Conservation (phyloP, 1,140 invertebrate species). For the Dysdera silvatica region DNA sequence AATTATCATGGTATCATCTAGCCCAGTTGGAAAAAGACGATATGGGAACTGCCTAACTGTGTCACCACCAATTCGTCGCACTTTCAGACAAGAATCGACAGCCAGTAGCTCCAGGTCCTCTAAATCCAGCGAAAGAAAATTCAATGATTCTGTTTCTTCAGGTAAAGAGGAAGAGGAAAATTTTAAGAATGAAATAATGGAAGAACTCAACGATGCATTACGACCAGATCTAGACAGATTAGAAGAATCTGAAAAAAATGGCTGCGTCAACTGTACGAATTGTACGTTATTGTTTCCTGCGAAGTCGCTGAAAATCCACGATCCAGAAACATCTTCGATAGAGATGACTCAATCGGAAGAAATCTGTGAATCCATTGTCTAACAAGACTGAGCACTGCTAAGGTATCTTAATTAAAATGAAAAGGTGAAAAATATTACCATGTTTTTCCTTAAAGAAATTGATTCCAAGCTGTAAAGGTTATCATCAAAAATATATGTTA, state of each 20-base stretch:
- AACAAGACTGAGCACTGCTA: too few species aligned
- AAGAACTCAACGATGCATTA: slow-evolving; percentile 12
- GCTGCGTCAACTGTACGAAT: slow-evolving; percentile 18
- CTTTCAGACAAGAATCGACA: not conserved
- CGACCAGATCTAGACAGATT: slow-evolving; percentile 14
- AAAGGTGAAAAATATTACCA: too few species aligned
- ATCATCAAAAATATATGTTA: too few species aligned
- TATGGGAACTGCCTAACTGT: slow-evolving; percentile 7
- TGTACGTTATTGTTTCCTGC: slow-evolving; percentile 14
- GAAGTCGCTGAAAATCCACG: not conserved
- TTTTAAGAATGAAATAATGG: not conserved
- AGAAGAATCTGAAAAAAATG: not conserved
- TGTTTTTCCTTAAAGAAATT: too few species aligned
- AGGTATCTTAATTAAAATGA: too few species aligned
- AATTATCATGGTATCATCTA: not conserved
- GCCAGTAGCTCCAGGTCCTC: not conserved
- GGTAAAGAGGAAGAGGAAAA: not conserved
- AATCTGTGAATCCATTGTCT: too few species aligned
- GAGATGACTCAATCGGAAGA: slow-evolving; percentile 11
- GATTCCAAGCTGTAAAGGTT: too few species aligned
- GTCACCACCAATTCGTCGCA: not conserved
- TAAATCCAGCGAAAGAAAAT: not conserved
- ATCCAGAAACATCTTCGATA: slow-evolving; percentile 4
- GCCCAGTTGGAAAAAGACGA: not conserved
- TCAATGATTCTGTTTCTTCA: slow-evolving; percentile 1